A percentile compares a stretch with the other conserved stretches of the same genome.
Evolutionary conservation across 1,140 invertebrate species (phyloP).

Genomic region (Saccostrea echinata): DNA sequence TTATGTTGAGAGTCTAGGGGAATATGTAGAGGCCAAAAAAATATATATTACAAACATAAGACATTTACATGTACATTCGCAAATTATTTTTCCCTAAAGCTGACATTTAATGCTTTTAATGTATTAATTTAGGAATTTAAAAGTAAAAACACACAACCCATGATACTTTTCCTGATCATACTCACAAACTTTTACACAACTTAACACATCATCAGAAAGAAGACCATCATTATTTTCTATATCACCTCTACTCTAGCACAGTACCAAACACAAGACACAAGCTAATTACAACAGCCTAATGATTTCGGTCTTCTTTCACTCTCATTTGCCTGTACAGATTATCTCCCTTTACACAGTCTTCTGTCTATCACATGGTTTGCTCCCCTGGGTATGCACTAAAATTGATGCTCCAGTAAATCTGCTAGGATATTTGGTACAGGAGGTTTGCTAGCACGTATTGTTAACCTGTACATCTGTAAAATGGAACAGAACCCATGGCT

Average conservation of each 20-base stretch:
- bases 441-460: slow-evolving; percentile 97
- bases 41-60: neutral
- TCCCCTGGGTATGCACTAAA: slow-evolving; percentile 65
- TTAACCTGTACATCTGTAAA: slow-evolving; percentile 97
- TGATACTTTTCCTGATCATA: neutral
- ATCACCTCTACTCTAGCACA: slow-evolving; percentile 6
- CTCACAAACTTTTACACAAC: neutral
- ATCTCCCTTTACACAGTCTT: neutral
- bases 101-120: neutral
- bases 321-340: neutral
- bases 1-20: neutral
- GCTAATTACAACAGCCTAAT: slow-evolving; percentile 4
- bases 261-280: neutral
- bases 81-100: neutral
- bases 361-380: slow-evolving; percentile 25
- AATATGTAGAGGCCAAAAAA: neutral
- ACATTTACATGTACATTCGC: neutral
- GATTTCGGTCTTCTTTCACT: neutral
- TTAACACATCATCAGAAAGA: neutral
- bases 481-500: slow-evolving; percentile 46
- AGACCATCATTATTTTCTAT: neutral
- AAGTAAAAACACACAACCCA: slow-evolving; percentile 23
- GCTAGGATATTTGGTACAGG: slow-evolving; percentile 86
- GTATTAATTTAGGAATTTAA: neutral
- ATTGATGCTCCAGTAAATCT: slow-evolving; percentile 80